Conservation (phyloP, 2,888 invertebrate genomes). For the Hoplodrina blanda region DNA sequence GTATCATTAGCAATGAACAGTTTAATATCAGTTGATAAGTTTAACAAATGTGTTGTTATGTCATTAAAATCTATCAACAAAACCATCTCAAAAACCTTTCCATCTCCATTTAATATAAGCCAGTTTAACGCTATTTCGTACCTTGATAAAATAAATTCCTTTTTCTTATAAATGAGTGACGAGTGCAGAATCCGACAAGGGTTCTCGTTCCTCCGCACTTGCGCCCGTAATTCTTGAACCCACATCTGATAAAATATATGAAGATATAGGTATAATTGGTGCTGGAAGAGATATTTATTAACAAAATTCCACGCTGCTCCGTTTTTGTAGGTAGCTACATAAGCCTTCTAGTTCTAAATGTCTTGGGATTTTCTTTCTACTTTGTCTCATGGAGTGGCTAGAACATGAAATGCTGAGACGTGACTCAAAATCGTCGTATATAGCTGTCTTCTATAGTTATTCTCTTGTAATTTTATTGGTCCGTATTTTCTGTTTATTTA, state of each 20-base stretch:
- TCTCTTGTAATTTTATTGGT: too few species aligned
- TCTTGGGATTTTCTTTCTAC: too few species aligned
- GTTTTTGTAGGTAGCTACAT: background rate
- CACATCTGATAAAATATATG: constrained; percentile 22
- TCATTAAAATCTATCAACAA: background rate
- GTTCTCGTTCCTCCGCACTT: constrained; percentile 30
- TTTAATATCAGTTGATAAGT: too few species aligned
- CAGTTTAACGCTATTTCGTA: constrained; percentile 22
- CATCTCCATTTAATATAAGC: background rate
- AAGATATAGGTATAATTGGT: constrained; percentile 8
- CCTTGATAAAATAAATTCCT: constrained; percentile 21
- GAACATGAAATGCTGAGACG: too few species aligned
- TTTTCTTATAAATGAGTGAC: constrained; percentile 37
- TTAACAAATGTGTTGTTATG: too few species aligned
- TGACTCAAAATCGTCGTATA: too few species aligned
- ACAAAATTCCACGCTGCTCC: background rate
- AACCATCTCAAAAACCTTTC: background rate
- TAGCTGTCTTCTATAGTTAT: too few species aligned
- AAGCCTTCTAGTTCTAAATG: background rate
- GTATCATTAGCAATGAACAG: too few species aligned
- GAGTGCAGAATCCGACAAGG: constrained; percentile 38
- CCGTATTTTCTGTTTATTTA: too few species aligned
- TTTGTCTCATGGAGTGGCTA: too few species aligned
- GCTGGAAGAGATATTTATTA: constrained; percentile 5
- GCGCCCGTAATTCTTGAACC: constrained; percentile 31